Evolutionary conservation across 1,140 invertebrate species (phyloP).

Genomic region (Bombus turneri): DNA sequence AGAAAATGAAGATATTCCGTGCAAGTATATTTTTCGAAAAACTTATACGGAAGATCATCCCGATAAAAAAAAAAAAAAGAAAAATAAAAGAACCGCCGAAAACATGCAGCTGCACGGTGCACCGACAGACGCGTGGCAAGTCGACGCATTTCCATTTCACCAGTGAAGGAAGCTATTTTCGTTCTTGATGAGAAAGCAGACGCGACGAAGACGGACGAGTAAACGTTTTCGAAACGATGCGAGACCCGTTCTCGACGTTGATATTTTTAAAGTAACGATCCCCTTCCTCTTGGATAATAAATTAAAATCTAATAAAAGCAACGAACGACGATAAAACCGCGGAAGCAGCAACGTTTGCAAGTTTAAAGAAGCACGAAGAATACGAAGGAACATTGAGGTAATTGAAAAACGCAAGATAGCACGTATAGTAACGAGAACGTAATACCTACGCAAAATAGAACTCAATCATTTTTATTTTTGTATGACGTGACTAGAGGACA

Average conservation of each 20-base stretch:
- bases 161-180: background rate
- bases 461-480: too few relatives aligned
- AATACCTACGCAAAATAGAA: too few relatives aligned
- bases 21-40: background rate
- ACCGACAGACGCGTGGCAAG: background rate
- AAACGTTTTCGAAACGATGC: background rate
- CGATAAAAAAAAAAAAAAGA: too few relatives aligned
- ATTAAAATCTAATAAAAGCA: background rate
- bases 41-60: background rate
- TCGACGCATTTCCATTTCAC: background rate
- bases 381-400: background rate
- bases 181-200: background rate
- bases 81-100: background rate
- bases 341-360: background rate
- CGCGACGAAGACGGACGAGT: background rate
- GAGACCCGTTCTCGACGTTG: background rate
- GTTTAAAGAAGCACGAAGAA: background rate
- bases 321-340: background rate
- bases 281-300: background rate
- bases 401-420: background rate
- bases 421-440: too few relatives aligned
- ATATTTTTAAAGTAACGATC: background rate
- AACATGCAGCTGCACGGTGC: background rate
- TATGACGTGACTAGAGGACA: background rate
- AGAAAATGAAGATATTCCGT: background rate